Evolutionary conservation across 1,140 invertebrate species (phyloP), one percentile per base, ranked within the genome.

Genomic region (Bursaphelenchus mucronatus): DNA sequence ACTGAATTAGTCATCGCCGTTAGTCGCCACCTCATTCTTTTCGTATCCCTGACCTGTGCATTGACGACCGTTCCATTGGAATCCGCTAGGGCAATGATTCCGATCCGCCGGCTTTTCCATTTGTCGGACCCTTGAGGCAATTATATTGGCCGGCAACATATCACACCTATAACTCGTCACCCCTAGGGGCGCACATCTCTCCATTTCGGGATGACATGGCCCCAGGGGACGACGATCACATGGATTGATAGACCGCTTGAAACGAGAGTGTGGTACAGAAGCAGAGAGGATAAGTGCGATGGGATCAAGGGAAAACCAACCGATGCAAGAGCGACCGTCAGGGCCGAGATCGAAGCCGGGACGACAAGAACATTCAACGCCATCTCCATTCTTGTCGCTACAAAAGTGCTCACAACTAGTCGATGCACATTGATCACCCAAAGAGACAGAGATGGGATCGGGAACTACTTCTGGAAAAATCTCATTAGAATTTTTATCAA

Each of bases 381-480:
- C 57, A 3, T 66, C 66, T 11, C 71, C 79, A 44, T 75, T 70
- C 21, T 66, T 57, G 50, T 75, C 75, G 47, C 69, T 74, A 54
- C 78, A 80, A 9, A 76, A 64, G 62, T 80, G 78, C 49, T 80
- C 74, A 50, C 78, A 80, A 3, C 63, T 56, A 10, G 69, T 44
- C 11, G 40, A 47, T n/a, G 51, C 30, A 55, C 78, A 80, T 6
- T 44, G 13, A n/a, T 59, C 57, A 5, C n/a, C 59, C 13, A 55
- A 21, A 11, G 30, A 17, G 9, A 10, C 52, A 10, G 19, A 21
- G 51, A 15, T 51, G 19, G 17, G 61, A 6, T 67, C 46, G 3
- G 13, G 19, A 5, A 9, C 4, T 62, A 53, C 17, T 65, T 62
- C 8, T 61, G 21, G 6, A 55, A 43, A 21, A 43, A 19, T 10